Base-by-base conservation (phyloP, 1,140 invertebrate genomes). In the Steinernema feltiae region DNA sequence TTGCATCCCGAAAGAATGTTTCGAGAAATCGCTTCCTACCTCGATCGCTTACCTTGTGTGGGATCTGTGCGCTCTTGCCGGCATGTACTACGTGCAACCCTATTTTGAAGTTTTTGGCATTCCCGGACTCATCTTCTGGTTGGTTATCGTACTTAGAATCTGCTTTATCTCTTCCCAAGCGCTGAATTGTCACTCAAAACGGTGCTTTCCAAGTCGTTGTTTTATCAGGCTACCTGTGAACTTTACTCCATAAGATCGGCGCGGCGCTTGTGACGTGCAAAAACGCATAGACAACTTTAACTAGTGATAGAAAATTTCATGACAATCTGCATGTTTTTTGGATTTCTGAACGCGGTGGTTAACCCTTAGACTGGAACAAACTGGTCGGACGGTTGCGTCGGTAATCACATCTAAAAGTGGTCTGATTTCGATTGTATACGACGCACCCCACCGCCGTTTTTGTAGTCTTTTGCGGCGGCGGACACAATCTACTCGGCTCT, bases 41-140 rank as follows among this genome's bases (percentile, higher is more conserved):
- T 88, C 87, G 0, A 71, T 87, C 48, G 86, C 83, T 71, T 88
- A 87, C 69, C 81, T 86, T 7, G 30, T 83, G 17, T 82, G 83
- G 71, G 87, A 88, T 75, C 73, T 84, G 53, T 69, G 78, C 24
- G 41, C 82, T n/a, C 79, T 88, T 2, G 75, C 73, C 2, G 71
- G 74, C 0, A 63, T 85, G 1, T 87, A 84, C 74, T 63, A 74
- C n/a, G 48, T 80, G 29, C 70, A 84, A 30, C 78, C 79, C 21
- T 73, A 79, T 31, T 72, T 87, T 15, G 80, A 83, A 46, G 29
- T 73, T 17, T 78, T 74, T 32, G 72, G 76, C 30, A 73, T 83
- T 29, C 29, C 70, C 48, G 77, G 80, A 15, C 75, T 75, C 72
- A 71, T 75, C 53, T 85, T 63, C 53, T 85, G 48, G 63, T 83